phyloP scores from a whole-genome alignment of 2,888 invertebrate species.

The Cephus nigrinus region DNA sequence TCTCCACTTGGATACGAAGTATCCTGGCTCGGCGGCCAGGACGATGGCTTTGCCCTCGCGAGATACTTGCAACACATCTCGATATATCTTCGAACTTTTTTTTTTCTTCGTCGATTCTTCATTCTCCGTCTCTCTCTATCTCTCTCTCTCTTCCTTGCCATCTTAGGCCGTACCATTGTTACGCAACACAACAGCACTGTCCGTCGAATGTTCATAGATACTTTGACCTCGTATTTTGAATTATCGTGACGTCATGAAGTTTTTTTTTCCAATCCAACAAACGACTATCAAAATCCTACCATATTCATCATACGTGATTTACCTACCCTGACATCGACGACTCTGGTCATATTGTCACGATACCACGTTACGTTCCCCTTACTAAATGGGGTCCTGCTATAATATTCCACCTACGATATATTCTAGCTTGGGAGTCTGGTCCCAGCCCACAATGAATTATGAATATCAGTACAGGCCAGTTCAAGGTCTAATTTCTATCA shows the following conservation, averaged over 20 bases:
- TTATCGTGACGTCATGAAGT: background rate
- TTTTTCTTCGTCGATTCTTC: background rate
- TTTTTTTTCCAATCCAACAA: background rate
- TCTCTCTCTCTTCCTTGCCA: background rate
- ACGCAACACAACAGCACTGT: background rate
- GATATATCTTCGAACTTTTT: background rate
- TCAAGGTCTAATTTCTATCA: background rate
- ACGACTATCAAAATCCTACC: background rate
- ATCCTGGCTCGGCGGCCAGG: background rate
- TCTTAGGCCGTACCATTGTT: background rate
- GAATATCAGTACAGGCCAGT: background rate
- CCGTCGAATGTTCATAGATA: background rate
- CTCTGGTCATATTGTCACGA: background rate
- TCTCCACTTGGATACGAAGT: conserved; percentile 1
- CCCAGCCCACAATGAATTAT: background rate
- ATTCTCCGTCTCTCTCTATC: background rate
- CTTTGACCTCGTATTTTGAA: background rate
- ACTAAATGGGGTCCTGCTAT: background rate
- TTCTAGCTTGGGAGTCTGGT: background rate
- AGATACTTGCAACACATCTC: background rate
- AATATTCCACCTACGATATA: background rate
- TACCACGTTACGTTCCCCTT: background rate
- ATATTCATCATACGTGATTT: background rate
- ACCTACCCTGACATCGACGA: background rate
- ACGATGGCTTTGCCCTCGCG: background rate